Percentiles rank a stretch among this genome's conserved stretches.
Evolutionary conservation across 2,113 vertebrate species (phyloP).

Genomic region (Petromus typicus): DNA sequence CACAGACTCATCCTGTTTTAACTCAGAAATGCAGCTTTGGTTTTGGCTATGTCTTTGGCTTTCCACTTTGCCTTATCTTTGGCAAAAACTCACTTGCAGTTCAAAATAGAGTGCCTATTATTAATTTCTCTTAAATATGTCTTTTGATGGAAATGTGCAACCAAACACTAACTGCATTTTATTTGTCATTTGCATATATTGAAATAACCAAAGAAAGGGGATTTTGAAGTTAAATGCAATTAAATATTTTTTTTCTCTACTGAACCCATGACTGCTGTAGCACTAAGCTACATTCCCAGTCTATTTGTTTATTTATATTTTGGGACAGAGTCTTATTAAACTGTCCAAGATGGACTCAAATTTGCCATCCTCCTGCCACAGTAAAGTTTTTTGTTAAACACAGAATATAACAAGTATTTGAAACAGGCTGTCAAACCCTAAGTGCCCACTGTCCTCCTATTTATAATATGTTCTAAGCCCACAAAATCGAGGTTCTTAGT

Average conservation of each 20-base stretch:
- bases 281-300: background rate
- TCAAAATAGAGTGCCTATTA: conserved; percentile 35
- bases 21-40: conserved; percentile 10
- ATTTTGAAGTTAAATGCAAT: background rate
- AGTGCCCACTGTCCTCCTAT: background rate
- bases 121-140: conserved; percentile 7
- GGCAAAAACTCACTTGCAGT: background rate
- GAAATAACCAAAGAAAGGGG: conserved; percentile 40
- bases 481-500: conserved; percentile 44
- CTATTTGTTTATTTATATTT: background rate
- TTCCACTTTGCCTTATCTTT: conserved; percentile 36
- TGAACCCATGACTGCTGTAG: background rate
- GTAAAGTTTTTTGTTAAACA: conserved; percentile 24
- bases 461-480: conserved; percentile 25
- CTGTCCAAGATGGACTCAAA: background rate
- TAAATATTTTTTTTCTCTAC: background rate
- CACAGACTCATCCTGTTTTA: background rate
- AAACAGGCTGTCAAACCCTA: conserved; percentile 13
- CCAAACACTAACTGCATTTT: background rate
- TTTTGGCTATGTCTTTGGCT: background rate
- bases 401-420: background rate
- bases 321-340: background rate
- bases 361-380: background rate
- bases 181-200: background rate
- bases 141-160: background rate